Evolutionary conservation across 2,888 invertebrate genomes (phyloP).

Genomic region (Fabriciana adippe): DNA sequence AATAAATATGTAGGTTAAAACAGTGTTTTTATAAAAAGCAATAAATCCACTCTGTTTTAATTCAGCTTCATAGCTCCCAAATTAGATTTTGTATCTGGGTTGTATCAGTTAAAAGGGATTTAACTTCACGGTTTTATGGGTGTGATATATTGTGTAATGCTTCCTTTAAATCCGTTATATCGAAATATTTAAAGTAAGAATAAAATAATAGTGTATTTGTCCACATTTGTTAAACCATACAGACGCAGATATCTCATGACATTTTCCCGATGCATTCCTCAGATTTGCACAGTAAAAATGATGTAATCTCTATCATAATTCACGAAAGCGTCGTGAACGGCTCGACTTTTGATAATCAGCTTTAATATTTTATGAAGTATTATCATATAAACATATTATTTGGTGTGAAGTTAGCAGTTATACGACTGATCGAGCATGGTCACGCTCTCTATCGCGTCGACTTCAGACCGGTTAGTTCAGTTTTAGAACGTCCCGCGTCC

Average conservation of each 20-base stretch:
- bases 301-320: constrained; percentile 30
- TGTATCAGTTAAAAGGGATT: constrained; percentile 31
- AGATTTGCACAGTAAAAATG: constrained; percentile 13
- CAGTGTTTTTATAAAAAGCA: constrained; percentile 28
- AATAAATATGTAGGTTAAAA: constrained; percentile 28
- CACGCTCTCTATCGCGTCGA: constrained; percentile 55
- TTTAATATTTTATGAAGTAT: constrained; percentile 17
- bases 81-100: constrained; percentile 35
- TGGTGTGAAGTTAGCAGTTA: constrained; percentile 48
- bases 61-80: constrained; percentile 30
- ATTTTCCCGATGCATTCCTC: constrained; percentile 16
- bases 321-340: constrained; percentile 18
- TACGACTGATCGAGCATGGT: constrained; percentile 50
- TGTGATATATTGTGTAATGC: constrained; percentile 8
- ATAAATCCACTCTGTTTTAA: constrained; percentile 32
- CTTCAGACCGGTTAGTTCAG: constrained; percentile 78
- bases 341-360: background rate
- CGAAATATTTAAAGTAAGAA: background rate
- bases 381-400: constrained; percentile 33
- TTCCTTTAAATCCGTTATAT: background rate
- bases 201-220: constrained; percentile 12
- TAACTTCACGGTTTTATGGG: constrained; percentile 12
- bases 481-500: constrained; percentile 69
- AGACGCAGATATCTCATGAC: background rate
- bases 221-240: constrained; percentile 3